Base-by-base conservation (phyloP, 2,113 vertebrate genomes). In the Oncorhynchus clarkii region DNA sequence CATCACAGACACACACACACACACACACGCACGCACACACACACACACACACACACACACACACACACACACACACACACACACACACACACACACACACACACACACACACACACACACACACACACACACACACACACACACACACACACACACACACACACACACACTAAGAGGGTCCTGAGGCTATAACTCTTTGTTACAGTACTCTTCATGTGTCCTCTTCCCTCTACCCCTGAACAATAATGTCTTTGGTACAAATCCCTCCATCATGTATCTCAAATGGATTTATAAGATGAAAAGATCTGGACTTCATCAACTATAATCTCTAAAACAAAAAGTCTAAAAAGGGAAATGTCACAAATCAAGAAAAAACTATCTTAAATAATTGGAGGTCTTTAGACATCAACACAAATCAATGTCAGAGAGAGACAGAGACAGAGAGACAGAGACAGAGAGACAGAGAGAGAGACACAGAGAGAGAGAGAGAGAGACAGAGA, bases 1-100 rank as follows among this genome's bases (percentile, higher is more conserved):
- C 81, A 80, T 77, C 74, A 80, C 77, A 79, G 76, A 84, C 71
- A 80, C 86, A 80, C 78, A 88, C 83, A 85, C 48, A 54, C 49
- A 57, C 70, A 71, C 70, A 39, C 70, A 57, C 70, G 73, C 67
- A 49, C 70, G 67, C 60, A 70, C 78, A 84, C 66, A 70, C 57
- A 70, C 70, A 69, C 73, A 57, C 48, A 87, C 5, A 31, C 5
- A 31, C 5, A 31, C 5, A 29, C 4, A 29, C 1, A 29, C 29
- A 29, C 29, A 29, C 29, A 29, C 29, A 29, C 4, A 29, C 26
- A 27, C 26, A 27, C 45, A 51, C 70, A 71, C 49, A 57, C 70
- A 71, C 70, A 57, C 70, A 71, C 24, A 71, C 70, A 71, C 49
- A 29, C 83, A 83, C 76, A 73, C 67, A 39, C 72, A 57, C 70